Evolutionary conservation across 1,140 invertebrate genomes (phyloP), one percentile per base, ranked within the genome.

Genomic region (Euwallacea similis): DNA sequence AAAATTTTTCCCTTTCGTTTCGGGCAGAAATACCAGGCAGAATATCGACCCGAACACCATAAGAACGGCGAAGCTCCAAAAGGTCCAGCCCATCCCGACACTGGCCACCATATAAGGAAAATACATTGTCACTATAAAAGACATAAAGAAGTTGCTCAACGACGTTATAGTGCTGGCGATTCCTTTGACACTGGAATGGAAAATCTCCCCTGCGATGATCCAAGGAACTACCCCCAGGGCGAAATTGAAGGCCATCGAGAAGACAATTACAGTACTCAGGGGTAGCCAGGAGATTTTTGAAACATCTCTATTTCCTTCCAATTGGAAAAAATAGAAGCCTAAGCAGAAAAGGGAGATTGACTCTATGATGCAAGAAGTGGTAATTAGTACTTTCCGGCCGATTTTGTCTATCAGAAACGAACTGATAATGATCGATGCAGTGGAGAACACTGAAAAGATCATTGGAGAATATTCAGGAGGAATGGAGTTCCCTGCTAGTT

Each of bases 161-260:
- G 91, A 88, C 0, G 90, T 88, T 7, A 94, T 83, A 0, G 90
- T 87, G 0, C 89, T 88, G 1, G 91, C 92, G 2, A 87, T 81
- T 0, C 89, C 87, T 78, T 92, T 90, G 0, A 92, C 87, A 73
- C 89, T 88, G 0, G 88, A 84, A 2, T 93, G 87, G 74, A 94
- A 91, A 74, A 95, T 86, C 81, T 96, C 91, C 1, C 89, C 89
- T 85, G 93, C 89, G 43, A 96, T 86, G 0, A 92, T 86, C 91
- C 93, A 94, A 0, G 92, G 91, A 7, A 95, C 81, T 0, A 92
- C 90, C 0, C 92, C 93, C 73, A 93, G 89, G 0, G 91, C 91
- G 16, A 67, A 73, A 61, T 75, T 75, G 56, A 77, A 79, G 3
- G 64, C 62, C 3, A 74, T 15, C 33, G 76, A 74, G 58, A 75